phyloP scores from a whole-genome alignment of 2,888 invertebrate species.

The Hypolimnas misippus region DNA sequence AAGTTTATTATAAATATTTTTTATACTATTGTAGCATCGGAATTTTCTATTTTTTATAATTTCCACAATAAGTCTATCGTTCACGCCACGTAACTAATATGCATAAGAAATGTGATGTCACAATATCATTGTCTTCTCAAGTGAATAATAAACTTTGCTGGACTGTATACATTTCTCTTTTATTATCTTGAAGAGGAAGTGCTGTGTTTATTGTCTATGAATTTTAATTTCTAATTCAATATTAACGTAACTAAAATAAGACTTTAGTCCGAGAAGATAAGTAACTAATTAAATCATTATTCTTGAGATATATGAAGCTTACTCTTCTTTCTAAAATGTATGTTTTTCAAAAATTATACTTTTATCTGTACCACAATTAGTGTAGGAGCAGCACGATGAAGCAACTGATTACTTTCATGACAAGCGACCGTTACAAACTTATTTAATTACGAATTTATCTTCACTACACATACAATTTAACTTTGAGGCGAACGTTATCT shows the following conservation, averaged over 20 bases:
- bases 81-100: slow-evolving; percentile 35
- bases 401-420: slow-evolving; percentile 1
- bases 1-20: too few species aligned
- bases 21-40: slow-evolving; percentile 7
- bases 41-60: slow-evolving; percentile 27
- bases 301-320: not conserved
- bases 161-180: slow-evolving; percentile 12
- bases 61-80: slow-evolving; percentile 20
- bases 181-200: not conserved
- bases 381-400: not conserved
- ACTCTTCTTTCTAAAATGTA: not conserved
- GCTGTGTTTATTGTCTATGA: not conserved
- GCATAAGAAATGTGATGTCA: slow-evolving; percentile 34
- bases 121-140: slow-evolving; percentile 32
- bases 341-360: not conserved
- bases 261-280: not conserved
- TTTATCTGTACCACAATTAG: not conserved
- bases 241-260: not conserved
- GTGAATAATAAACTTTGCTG: slow-evolving; percentile 15
- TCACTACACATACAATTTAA: not conserved
- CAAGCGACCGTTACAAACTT: not conserved
- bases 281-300: not conserved
- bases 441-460: slow-evolving; percentile 4
- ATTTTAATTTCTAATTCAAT: not conserved
- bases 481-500: not conserved